phyloP scores from a whole-genome alignment of 2,888 invertebrate species.

The Xanthorhoe spadicearia region DNA sequence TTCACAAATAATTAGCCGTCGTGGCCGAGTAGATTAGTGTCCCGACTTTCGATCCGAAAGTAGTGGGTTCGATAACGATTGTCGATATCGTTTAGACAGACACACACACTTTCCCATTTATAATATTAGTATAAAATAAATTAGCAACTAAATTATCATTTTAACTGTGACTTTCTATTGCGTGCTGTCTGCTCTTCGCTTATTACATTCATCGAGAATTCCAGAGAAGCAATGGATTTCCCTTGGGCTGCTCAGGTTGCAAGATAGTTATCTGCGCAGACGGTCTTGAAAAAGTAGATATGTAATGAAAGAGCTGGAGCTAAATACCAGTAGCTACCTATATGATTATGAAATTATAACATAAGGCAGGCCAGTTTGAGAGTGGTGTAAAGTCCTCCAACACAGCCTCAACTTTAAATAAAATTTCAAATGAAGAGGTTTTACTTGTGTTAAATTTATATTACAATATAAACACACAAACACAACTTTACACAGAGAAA shows the following conservation, averaged over 20 bases:
- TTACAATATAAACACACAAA: constrained; percentile 33
- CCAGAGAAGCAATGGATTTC: constrained; percentile 34
- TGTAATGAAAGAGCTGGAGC: neutral
- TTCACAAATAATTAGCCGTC: neutral
- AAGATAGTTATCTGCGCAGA: neutral
- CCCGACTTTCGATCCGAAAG: too few species aligned
- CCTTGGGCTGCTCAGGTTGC: constrained; percentile 17
- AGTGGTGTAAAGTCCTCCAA: too few species aligned
- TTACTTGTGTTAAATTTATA: neutral
- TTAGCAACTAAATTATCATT: constrained; percentile 28
- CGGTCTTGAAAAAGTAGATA: neutral
- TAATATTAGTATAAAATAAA: too few species aligned
- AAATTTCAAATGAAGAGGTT: too few species aligned
- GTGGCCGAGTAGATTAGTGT: too few species aligned
- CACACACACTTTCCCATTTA: too few species aligned
- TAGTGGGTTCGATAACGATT: too few species aligned
- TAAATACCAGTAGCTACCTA: neutral
- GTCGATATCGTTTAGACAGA: too few species aligned
- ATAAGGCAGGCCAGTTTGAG: too few species aligned
- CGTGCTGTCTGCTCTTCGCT: neutral
- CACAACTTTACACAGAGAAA: constrained; percentile 52
- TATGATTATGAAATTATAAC: neutral
- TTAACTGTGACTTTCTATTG: constrained; percentile 15
- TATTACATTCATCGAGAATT: constrained; percentile 34
- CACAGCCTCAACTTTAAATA: too few species aligned